These are phyloP conservation scores for Vombatus ursinus DNA, from an alignment of 2,113 vertebrate species.

Conservation along the genomic window DNA sequence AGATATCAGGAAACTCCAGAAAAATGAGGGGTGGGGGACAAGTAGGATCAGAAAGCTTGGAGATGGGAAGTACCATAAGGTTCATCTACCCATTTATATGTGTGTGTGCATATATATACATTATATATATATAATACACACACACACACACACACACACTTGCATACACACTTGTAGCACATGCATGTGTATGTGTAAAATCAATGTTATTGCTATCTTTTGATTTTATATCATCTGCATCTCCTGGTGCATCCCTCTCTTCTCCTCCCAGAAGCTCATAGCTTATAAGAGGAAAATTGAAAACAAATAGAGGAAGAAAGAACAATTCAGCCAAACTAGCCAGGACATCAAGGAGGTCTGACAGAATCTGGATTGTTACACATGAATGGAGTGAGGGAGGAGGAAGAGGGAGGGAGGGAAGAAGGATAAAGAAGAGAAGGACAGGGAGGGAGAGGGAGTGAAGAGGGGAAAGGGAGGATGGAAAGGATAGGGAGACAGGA, in stretches of 20 bases:
- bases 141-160: not conserved
- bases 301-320: not conserved
- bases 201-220: not conserved
- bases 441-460: fast-evolving
- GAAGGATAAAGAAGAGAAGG: too few species aligned
- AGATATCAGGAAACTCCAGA: not conserved
- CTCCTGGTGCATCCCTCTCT: not conserved
- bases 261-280: not conserved
- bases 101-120: too few species aligned
- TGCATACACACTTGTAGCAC: not conserved
- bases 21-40: not conserved
- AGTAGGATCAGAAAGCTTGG: not conserved
- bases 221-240: not conserved
- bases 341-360: not conserved
- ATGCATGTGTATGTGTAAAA: too few species aligned
- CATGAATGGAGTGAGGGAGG: not conserved
- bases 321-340: not conserved
- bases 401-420: not conserved
- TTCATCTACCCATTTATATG: not conserved
- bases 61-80: not conserved
- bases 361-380: not conserved
- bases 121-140: too few species aligned
- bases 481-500: too few species aligned
- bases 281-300: not conserved
- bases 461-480: too few species aligned